phyloP scores from a whole-genome alignment of 2,797 vertebrate genomes.

The Gallinago solitaria region DNA sequence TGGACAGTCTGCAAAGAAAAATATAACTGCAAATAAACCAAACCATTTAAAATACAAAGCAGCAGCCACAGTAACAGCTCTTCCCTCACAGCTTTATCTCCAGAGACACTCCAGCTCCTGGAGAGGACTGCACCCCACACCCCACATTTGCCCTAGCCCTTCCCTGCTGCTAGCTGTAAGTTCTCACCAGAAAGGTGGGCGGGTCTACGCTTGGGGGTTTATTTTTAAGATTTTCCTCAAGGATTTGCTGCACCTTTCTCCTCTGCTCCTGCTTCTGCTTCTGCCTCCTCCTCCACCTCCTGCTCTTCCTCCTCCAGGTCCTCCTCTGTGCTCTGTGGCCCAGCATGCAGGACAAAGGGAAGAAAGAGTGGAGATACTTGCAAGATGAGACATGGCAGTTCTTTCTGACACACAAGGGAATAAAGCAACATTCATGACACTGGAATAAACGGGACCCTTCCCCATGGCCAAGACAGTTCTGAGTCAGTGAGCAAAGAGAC shows the following conservation, averaged over 20 bases:
- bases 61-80: conserved; percentile 48
- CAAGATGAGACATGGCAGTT: not conserved
- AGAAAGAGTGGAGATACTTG: conserved; percentile 57
- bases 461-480: not conserved
- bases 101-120: not conserved
- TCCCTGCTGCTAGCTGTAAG: conserved; percentile 40
- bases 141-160: conserved; percentile 28
- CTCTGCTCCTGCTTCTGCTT: conserved; percentile 73
- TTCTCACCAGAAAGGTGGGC: conserved; percentile 72
- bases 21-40: conserved; percentile 54
- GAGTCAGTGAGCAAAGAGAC: not conserved
- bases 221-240: conserved; percentile 70
- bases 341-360: conserved; percentile 69
- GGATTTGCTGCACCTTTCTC: conserved; percentile 80
- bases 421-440: not conserved
- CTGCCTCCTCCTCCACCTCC: conserved; percentile 66
- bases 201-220: conserved; percentile 50
- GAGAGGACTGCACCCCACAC: not conserved
- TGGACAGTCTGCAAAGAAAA: conserved; percentile 73
- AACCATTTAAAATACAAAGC: conserved; percentile 49
- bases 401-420: conserved; percentile 4
- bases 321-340: conserved; percentile 77
- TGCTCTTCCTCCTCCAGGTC: conserved; percentile 70
- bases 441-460: not conserved
- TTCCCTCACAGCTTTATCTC: conserved; percentile 25